Base-by-base conservation (phyloP, 2,888 invertebrate species). In the Brachylomia viminalis region DNA sequence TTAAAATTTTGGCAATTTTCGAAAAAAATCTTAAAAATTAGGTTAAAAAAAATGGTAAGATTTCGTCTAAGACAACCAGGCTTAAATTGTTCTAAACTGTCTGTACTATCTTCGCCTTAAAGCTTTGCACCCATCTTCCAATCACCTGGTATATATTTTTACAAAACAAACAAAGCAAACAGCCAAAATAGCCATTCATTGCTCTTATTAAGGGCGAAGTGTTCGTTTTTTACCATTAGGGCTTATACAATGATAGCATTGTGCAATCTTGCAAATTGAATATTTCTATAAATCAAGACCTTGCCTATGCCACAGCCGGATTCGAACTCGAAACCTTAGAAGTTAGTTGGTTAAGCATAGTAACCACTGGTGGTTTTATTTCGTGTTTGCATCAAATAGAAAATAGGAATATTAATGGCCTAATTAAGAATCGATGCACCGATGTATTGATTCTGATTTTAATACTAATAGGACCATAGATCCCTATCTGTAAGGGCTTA, bases 321-420 rank as follows among this genome's bases (percentile, higher is more conserved):
- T 69, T 54, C 20, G 2, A 62, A 67, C 23, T 38, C 8, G 6
- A 62, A 66, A n/a, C 30, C 23, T n/a, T 23, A 17, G 27, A 38
- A 59, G 15, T n/a, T 52, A 27, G 49, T 49, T 52, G 6, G 6
- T 2, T 38, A 38, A 38, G 42, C 10, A 17, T 33, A 59, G 15
- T 13, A n/a, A 13, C 47, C 17, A 7, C n/a, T 15, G 69, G 8
- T 10, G 23, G 47, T 38, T 38, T 27, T 33, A 52, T 72, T 65
- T 56, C 81, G 84, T 81, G 84, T 42, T 66, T 38, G 30, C 52
- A 47, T 65, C 72, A 13, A 72, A 83, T 83, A 65, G 2, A 67
- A 61, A 33, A 38, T 33, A 15, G 1, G 74, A 62, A 83, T 83
- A 66, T 70, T 83, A 83, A 81, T 81, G 45, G 54, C 79, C 84